Percentiles rank a stretch among this genome's conserved stretches.
Evolutionary conservation across 2,113 vertebrate species (phyloP).

Genomic region (Platichthys flesus): DNA sequence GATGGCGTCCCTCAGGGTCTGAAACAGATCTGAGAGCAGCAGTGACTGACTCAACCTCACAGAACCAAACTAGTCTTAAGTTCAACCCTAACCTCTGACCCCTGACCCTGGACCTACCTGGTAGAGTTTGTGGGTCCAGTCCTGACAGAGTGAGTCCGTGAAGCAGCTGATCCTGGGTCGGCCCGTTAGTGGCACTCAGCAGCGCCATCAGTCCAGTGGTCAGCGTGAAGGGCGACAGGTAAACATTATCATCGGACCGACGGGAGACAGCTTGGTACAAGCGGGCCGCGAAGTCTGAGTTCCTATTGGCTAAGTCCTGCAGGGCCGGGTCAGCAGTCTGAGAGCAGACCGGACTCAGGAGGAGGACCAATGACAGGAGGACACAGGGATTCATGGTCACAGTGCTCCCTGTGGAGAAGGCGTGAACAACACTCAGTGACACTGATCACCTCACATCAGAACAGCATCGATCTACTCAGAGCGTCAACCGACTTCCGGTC

Average conservation of each 20-base stretch:
- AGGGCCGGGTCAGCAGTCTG: not conserved
- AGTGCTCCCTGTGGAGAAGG: not conserved
- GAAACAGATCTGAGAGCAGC: conserved; percentile 76
- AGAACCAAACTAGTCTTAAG: not conserved
- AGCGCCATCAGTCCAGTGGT: conserved; percentile 77
- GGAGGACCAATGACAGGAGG: conserved; percentile 1
- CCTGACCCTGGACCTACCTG: conserved; percentile 28
- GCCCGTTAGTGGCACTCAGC: conserved; percentile 74
- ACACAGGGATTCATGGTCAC: conserved; percentile 11
- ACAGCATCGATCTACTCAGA: not conserved
- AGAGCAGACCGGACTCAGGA: conserved; percentile 11
- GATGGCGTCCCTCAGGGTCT: conserved; percentile 71
- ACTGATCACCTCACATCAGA: not conserved
- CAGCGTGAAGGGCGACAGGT: conserved; percentile 82
- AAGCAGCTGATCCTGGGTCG: conserved; percentile 81
- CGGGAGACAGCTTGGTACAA: conserved; percentile 86
- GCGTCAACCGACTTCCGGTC: no score
- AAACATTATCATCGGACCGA: conserved; percentile 85
- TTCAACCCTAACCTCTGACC: not conserved
- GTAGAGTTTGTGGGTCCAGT: conserved; percentile 59
- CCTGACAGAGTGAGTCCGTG: conserved; percentile 69
- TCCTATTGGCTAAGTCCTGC: conserved; percentile 77
- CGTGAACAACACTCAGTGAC: not conserved
- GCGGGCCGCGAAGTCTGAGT: conserved; percentile 83
- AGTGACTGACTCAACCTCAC: not conserved